phyloP scores from a whole-genome alignment of 2,888 invertebrate species.

The Crossocerus cetratus region DNA sequence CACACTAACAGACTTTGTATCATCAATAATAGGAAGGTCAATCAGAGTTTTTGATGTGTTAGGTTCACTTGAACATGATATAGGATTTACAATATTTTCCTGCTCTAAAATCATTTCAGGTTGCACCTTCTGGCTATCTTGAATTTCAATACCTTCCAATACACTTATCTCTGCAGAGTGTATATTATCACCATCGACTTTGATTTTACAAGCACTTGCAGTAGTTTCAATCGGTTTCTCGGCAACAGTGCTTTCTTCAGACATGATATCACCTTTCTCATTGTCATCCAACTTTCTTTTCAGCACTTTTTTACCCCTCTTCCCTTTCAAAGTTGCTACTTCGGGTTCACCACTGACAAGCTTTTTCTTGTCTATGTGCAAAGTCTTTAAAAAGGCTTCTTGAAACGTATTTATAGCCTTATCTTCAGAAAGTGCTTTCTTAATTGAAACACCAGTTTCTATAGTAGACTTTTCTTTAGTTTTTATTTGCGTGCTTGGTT shows the following conservation, averaged over 20 bases:
- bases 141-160: conserved; percentile 60
- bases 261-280: conserved; percentile 7
- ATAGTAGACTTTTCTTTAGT: conserved; percentile 61
- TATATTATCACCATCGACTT: conserved; percentile 39
- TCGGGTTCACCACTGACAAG: conserved; percentile 41
- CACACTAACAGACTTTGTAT: conserved; percentile 50
- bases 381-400: conserved; percentile 69
- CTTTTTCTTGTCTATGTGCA: conserved; percentile 65
- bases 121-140: conserved; percentile 57
- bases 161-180: conserved; percentile 52
- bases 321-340: conserved; percentile 37
- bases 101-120: conserved; percentile 46
- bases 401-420: conserved; percentile 66
- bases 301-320: conserved; percentile 46
- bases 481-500: conserved; percentile 50
- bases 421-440: conserved; percentile 57
- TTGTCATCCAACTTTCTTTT: conserved; percentile 52
- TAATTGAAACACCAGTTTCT: conserved; percentile 58
- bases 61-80: conserved; percentile 29
- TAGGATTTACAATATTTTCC: conserved; percentile 24
- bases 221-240: conserved; percentile 23
- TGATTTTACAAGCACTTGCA: conserved; percentile 28
- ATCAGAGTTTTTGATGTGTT: conserved; percentile 24
- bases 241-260: conserved; percentile 7
- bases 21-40: conserved; percentile 30